phyloP scores from a whole-genome alignment of 1,140 invertebrate species.

The Heterodera carotae region DNA sequence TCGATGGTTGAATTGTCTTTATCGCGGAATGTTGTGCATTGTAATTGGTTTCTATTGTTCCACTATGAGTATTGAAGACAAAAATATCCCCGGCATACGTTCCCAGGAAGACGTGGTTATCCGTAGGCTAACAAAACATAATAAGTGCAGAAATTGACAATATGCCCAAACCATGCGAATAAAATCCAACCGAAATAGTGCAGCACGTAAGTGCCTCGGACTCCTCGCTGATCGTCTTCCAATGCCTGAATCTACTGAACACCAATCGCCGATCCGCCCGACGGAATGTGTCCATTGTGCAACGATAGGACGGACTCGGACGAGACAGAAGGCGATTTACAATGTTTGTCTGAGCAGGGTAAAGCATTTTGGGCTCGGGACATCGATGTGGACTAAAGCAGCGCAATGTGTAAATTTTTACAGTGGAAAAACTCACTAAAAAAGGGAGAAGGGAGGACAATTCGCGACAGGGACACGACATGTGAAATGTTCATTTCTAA shows the following conservation, averaged over 20 bases:
- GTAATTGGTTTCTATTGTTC: constrained; percentile 68
- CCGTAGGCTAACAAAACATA: constrained; percentile 73
- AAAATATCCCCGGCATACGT: constrained; percentile 84
- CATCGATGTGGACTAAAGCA: constrained; percentile 82
- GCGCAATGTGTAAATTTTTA: too few relatives aligned
- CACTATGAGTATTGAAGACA: constrained; percentile 80
- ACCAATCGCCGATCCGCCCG: constrained; percentile 79
- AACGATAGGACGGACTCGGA: constrained; percentile 44
- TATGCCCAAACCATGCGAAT: background rate
- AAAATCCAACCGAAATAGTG: constrained; percentile 74
- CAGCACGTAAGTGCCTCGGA: constrained; percentile 82
- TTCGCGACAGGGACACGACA: constrained; percentile 70
- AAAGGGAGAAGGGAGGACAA: constrained; percentile 71
- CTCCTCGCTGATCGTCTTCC: constrained; percentile 78
- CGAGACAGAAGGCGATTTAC: constrained; percentile 60
- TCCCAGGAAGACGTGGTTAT: constrained; percentile 80
- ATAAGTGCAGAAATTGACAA: constrained; percentile 10
- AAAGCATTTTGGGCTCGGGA: constrained; percentile 77
- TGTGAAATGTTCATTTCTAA: constrained; percentile 76
- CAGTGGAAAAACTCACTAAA: constrained; percentile 60
- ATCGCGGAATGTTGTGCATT: constrained; percentile 47
- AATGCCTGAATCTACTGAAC: constrained; percentile 85
- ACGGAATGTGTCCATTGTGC: constrained; percentile 38
- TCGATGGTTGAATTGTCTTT: constrained; percentile 46
- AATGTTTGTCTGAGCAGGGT: constrained; percentile 75